Conservation (phyloP, 2,888 invertebrate species). For the Anticlea derivata region DNA sequence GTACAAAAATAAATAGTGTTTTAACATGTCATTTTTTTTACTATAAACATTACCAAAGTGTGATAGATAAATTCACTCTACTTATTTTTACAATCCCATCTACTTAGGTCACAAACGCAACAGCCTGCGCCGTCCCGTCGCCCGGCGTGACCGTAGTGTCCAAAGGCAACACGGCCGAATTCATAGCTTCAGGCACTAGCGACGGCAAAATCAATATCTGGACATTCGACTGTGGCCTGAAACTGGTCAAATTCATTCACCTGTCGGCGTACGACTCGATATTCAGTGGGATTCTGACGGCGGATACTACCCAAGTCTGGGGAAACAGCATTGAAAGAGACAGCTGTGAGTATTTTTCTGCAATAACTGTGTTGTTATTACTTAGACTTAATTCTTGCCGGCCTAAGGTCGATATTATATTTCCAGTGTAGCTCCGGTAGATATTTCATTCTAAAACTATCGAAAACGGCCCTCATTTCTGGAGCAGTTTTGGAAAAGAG, state of each 20-base stretch:
- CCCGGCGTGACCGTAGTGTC: slow-evolving; percentile 83
- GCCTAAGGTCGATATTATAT: no score
- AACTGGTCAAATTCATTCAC: slow-evolving; percentile 85
- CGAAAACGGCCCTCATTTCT: no score
- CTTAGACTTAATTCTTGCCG: no score
- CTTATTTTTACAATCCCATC: background rate
- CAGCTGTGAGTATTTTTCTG: slow-evolving; percentile 65
- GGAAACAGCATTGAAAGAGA: slow-evolving; percentile 75
- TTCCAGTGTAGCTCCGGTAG: no score
- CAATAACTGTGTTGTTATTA: no score
- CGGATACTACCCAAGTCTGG: slow-evolving; percentile 76
- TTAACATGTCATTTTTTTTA: no score
- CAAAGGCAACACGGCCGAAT: slow-evolving; percentile 84
- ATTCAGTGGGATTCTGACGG: slow-evolving; percentile 72
- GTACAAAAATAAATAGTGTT: no score
- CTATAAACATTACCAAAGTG: no score
- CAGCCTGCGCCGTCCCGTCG: slow-evolving; percentile 88
- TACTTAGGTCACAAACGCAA: slow-evolving; percentile 88
- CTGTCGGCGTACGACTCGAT: slow-evolving; percentile 78
- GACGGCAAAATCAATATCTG: slow-evolving; percentile 91
- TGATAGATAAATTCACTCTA: no score
- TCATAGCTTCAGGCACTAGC: slow-evolving; percentile 82
- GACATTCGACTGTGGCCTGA: slow-evolving; percentile 92
- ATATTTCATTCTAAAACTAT: no score
- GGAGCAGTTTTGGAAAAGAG: no score